These are phyloP conservation scores for Axea sp. DNA, from an alignment of 2,888 invertebrate species.

Conservation along the genomic window DNA sequence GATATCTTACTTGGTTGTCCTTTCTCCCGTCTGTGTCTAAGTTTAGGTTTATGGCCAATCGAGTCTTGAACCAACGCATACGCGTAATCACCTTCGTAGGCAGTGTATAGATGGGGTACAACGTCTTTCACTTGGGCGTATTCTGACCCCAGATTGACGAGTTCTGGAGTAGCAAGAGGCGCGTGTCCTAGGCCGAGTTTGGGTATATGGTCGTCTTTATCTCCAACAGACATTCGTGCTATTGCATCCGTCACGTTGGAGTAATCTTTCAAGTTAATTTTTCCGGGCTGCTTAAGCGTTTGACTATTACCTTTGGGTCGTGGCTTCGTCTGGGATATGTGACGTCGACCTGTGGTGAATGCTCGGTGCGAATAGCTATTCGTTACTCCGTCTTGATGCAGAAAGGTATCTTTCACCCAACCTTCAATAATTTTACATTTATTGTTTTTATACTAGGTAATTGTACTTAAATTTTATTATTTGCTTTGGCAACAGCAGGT, in stretches of 20 bases:
- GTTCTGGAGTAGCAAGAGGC: slow-evolving; percentile 88
- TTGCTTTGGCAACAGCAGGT: too few species aligned
- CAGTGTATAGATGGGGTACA: slow-evolving; percentile 81
- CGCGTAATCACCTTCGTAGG: slow-evolving; percentile 83
- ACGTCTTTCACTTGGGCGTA: slow-evolving; percentile 86
- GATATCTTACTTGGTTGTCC: slow-evolving; percentile 81
- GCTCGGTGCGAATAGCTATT: slow-evolving; percentile 85
- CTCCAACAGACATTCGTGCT: slow-evolving; percentile 83
- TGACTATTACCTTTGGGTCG: slow-evolving; percentile 85
- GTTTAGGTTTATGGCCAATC: slow-evolving; percentile 82
- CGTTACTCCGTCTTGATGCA: slow-evolving; percentile 80
- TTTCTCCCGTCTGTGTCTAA: slow-evolving; percentile 84
- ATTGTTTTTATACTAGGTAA: too few species aligned
- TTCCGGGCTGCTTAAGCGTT: slow-evolving; percentile 91
- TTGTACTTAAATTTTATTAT: too few species aligned
- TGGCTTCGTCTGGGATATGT: slow-evolving; percentile 82
- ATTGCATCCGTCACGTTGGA: slow-evolving; percentile 93
- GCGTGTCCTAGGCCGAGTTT: slow-evolving; percentile 82
- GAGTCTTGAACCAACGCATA: slow-evolving; percentile 86
- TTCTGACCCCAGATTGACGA: slow-evolving; percentile 87
- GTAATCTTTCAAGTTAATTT: slow-evolving; percentile 93
- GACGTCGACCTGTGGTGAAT: slow-evolving; percentile 86
- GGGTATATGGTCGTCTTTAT: slow-evolving; percentile 77
- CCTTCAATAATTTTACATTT: too few species aligned
- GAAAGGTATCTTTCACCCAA: slow-evolving; percentile 81